These are phyloP conservation scores for Vanessa tameamea DNA, from an alignment of 1,140 invertebrate genomes.

Conservation along the genomic window DNA sequence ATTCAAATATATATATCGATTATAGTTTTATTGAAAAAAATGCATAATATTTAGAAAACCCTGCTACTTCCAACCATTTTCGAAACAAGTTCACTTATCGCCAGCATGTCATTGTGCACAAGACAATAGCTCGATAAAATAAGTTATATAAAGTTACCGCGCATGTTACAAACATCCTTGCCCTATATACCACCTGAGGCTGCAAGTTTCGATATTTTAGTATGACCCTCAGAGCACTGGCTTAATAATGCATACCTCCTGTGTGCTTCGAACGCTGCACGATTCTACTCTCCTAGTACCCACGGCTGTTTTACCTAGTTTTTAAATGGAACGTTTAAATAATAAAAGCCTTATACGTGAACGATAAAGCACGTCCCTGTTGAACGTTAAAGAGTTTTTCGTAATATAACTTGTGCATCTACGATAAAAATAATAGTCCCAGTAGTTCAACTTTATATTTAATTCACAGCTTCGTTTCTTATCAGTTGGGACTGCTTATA, in stretches of 20 bases:
- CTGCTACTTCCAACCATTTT: neutral
- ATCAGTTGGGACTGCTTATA: too few relatives aligned
- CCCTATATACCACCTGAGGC: slow-evolving; percentile 39
- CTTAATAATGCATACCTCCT: slow-evolving; percentile 55
- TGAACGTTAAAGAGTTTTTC: neutral
- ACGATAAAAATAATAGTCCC: neutral
- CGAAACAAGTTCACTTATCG: neutral
- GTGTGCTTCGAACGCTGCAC: slow-evolving; percentile 12
- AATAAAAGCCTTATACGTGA: slow-evolving; percentile 17
- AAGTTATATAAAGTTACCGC: slow-evolving; percentile 21
- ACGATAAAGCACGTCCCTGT: neutral
- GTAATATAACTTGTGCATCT: neutral
- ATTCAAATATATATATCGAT: too few relatives aligned
- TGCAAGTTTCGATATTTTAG: slow-evolving; percentile 45
- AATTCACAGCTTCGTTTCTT: too few relatives aligned
- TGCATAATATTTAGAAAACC: too few relatives aligned
- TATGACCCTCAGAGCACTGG: slow-evolving; percentile 33
- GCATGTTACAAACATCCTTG: slow-evolving; percentile 43
- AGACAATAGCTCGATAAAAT: slow-evolving; percentile 1
- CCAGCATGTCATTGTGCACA: neutral
- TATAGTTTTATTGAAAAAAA: too few relatives aligned
- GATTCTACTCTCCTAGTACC: slow-evolving; percentile 1
- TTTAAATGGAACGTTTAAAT: slow-evolving; percentile 12
- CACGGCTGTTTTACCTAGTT: slow-evolving; percentile 4
- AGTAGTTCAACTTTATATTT: too few relatives aligned